These are phyloP conservation scores for Bombyx mandarina DNA, from an alignment of 1,140 invertebrate species.

Conservation along the genomic window DNA sequence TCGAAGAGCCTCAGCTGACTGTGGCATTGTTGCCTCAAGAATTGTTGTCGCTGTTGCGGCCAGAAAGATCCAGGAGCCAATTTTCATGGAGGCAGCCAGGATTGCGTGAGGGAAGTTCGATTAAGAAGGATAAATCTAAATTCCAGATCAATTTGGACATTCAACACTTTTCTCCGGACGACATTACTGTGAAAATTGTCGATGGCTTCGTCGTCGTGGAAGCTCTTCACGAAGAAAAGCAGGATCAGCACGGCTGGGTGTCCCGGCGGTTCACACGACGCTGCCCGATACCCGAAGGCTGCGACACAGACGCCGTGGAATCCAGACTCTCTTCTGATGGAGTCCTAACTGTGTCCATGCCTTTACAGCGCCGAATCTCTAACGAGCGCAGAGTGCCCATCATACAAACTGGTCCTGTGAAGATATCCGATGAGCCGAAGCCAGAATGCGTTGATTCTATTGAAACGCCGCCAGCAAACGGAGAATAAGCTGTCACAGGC, in stretches of 20 bases:
- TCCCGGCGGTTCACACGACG: conserved; percentile 78
- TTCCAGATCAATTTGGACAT: conserved; percentile 83
- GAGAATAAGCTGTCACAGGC: conserved; percentile 11
- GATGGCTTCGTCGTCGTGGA: conserved; percentile 77
- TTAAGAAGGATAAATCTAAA: conserved; percentile 65
- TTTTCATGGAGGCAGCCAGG: conserved; percentile 76
- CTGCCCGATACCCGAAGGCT: conserved; percentile 77
- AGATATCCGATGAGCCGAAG: conserved; percentile 8
- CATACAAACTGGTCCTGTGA: conserved; percentile 71
- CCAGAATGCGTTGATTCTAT: conserved; percentile 7
- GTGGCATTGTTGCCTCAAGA: conserved; percentile 79
- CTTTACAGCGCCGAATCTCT: conserved; percentile 61
- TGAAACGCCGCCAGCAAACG: conserved; percentile 12
- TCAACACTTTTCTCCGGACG: conserved; percentile 85
- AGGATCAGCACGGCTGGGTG: conserved; percentile 79
- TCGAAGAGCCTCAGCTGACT: conserved; percentile 82
- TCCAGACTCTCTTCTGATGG: conserved; percentile 81
- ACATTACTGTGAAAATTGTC: conserved; percentile 83
- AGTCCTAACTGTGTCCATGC: conserved; percentile 76
- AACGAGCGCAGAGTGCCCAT: conserved; percentile 74
- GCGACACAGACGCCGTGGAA: conserved; percentile 73
- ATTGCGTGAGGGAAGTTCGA: conserved; percentile 73
- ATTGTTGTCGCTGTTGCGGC: conserved; percentile 71
- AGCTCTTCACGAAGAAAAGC: conserved; percentile 80
- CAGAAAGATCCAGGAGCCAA: conserved; percentile 52